Conservation (phyloP, 2,797 vertebrate genomes). For the Glossophaga mutica region DNA sequence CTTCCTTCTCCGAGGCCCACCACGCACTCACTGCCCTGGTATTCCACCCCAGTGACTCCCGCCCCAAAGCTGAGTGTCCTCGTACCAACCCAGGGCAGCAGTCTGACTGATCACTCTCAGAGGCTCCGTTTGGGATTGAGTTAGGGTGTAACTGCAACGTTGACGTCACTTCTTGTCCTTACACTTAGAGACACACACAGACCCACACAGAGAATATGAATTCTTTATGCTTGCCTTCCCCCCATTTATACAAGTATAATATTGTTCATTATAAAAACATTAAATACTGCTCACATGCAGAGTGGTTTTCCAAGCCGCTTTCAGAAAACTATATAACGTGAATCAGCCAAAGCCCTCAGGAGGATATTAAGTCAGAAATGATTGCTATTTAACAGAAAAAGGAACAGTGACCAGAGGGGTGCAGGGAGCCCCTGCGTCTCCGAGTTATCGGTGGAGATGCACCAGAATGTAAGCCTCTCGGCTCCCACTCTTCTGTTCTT, state of each 20-base stretch:
- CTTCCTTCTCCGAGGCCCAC: neutral
- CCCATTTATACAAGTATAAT: neutral
- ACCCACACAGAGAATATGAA: neutral
- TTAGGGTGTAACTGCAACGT: fast-evolving
- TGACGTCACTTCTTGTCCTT: neutral
- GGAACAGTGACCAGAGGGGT: no score
- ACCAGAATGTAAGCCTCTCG: no score
- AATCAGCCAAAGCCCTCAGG: neutral
- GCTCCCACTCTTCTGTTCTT: neutral
- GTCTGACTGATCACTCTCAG: neutral
- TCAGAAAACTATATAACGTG: neutral
- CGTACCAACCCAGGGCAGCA: fast-evolving
- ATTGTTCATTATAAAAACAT: neutral
- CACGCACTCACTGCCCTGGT: neutral
- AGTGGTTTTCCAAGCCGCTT: neutral
- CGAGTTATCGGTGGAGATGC: fast-evolving
- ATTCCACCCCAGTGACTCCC: no score
- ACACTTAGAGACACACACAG: no score
- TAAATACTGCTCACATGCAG: neutral
- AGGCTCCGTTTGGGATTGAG: neutral
- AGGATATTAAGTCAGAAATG: neutral
- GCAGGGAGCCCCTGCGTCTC: fast-evolving
- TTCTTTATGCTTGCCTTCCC: no score
- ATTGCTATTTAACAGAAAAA: neutral
- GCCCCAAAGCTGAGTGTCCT: neutral